Conservation (phyloP, 2,113 vertebrate genomes). For the Percopsis transmontana region DNA sequence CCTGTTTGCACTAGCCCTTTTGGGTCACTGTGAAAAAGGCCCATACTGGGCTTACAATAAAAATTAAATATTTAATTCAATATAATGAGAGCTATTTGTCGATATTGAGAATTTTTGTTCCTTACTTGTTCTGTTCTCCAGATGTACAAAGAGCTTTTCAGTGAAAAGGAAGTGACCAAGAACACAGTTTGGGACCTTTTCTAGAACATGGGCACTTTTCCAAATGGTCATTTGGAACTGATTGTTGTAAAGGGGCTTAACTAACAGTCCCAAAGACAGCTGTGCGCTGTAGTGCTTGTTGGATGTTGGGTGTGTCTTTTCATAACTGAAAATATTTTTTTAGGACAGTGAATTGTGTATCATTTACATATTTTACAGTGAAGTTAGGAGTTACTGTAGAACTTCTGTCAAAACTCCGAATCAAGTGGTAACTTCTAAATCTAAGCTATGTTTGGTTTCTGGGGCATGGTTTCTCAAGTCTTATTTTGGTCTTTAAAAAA, state of each 20-base stretch:
- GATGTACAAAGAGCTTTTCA: background rate
- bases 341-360: no score
- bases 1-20: no score
- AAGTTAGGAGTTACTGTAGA: background rate
- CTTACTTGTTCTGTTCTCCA: background rate
- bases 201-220: background rate
- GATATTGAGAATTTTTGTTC: no score
- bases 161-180: background rate
- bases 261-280: background rate
- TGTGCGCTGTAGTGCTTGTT: background rate
- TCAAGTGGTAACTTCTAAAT: constrained; percentile 12
- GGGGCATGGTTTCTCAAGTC: constrained; percentile 20
- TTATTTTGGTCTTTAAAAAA: constrained; percentile 15
- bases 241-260: background rate
- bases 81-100: no score
- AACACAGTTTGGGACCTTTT: background rate
- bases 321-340: background rate
- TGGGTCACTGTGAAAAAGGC: no score
- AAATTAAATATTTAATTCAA: no score
- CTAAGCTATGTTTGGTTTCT: constrained; percentile 44
- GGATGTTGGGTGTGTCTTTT: background rate
- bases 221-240: background rate
- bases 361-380: background rate
- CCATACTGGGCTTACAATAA: no score
- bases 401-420: constrained; percentile 13